These are phyloP conservation scores for Fregetta grallaria DNA, from an alignment of 2,113 vertebrate genomes.

Conservation along the genomic window DNA sequence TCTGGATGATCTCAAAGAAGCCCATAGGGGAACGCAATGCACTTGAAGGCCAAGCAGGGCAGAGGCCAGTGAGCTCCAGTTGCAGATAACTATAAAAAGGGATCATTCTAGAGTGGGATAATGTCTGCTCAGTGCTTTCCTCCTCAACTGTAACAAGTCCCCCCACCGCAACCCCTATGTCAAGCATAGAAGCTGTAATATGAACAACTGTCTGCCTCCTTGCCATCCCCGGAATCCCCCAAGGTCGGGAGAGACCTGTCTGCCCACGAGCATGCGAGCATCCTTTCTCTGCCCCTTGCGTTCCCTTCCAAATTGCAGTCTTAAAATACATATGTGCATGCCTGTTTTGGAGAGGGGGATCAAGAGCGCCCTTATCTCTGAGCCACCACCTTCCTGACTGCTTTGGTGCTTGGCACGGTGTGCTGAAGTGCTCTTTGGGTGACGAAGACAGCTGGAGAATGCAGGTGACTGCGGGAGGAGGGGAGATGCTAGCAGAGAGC, in stretches of 20 bases:
- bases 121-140: not conserved
- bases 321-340: rapidly evolving
- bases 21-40: rapidly evolving
- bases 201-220: not conserved
- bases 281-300: not conserved
- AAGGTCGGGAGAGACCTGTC: not conserved
- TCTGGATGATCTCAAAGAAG: not conserved
- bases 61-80: not conserved
- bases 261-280: rapidly evolving
- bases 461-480: not conserved
- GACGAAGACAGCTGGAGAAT: not conserved
- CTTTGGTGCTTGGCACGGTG: not conserved
- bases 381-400: not conserved
- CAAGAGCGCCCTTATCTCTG: not conserved
- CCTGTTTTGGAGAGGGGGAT: not conserved
- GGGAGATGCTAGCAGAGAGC: not conserved
- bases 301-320: rapidly evolving
- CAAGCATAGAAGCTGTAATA: not conserved
- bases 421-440: not conserved
- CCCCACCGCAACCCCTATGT: rapidly evolving
- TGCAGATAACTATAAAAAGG: not conserved
- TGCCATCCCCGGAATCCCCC: not conserved
- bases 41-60: not conserved
- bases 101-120: rapidly evolving
- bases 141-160: not conserved